These are phyloP conservation scores for Saturnia japonica DNA, from an alignment of 2,888 invertebrate species.

Conservation along the genomic window DNA sequence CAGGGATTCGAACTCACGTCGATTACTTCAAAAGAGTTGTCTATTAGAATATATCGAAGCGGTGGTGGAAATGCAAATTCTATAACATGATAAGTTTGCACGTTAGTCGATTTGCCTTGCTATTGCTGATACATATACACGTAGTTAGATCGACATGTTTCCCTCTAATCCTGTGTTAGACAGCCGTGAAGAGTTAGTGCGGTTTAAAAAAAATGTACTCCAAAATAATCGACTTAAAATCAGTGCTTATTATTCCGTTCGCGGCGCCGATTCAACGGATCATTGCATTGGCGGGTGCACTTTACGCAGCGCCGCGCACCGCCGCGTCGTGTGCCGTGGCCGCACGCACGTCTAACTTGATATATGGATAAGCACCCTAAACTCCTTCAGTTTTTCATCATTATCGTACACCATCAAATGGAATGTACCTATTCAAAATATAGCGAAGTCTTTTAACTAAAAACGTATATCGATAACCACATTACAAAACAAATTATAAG, in stretches of 20 bases:
- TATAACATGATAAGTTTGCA: too few relatives aligned
- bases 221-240: background rate
- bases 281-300: slow-evolving; percentile 20
- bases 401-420: background rate
- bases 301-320: slow-evolving; percentile 1
- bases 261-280: slow-evolving; percentile 26
- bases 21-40: too few relatives aligned
- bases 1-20: too few relatives aligned
- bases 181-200: background rate
- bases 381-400: background rate
- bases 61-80: too few relatives aligned
- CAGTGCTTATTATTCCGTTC: slow-evolving; percentile 21
- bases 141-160: background rate
- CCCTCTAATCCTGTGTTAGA: background rate
- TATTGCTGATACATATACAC: too few relatives aligned
- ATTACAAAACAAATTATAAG: too few relatives aligned
- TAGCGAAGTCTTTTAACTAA: background rate
- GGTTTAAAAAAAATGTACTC: background rate
- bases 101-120: too few relatives aligned
- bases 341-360: slow-evolving; percentile 17
- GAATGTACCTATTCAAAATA: background rate
- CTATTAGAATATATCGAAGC: too few relatives aligned
- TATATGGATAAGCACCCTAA: slow-evolving; percentile 19
- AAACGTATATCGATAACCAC: too few relatives aligned
- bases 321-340: background rate